These are phyloP conservation scores for Tillus elongatus DNA, from an alignment of 2,888 invertebrate genomes.

Conservation along the genomic window DNA sequence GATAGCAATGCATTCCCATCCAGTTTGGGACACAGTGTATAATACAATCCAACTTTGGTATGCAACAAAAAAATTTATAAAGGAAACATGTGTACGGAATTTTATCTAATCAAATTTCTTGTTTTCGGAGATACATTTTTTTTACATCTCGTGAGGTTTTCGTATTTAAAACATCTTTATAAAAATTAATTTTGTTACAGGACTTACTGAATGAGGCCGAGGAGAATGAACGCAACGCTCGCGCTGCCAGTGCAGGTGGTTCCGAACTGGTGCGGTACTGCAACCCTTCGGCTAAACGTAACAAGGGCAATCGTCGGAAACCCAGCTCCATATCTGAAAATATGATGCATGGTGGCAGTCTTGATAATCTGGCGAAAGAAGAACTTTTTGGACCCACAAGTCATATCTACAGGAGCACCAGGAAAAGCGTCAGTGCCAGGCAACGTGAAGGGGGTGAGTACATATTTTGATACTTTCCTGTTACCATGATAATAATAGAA, in stretches of 20 bases:
- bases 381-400: constrained; percentile 33
- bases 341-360: constrained; percentile 48
- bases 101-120: no score
- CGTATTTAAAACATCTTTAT: no score
- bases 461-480: constrained; percentile 1
- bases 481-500: no score
- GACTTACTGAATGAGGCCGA: constrained; percentile 69
- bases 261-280: constrained; percentile 40
- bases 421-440: constrained; percentile 37
- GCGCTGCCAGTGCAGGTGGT: constrained; percentile 46
- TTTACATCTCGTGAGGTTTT: no score
- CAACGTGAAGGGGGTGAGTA: constrained; percentile 55
- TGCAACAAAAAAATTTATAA: no score
- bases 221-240: constrained; percentile 58
- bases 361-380: constrained; percentile 50
- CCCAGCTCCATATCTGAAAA: constrained; percentile 45
- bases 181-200: constrained; percentile 46
- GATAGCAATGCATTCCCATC: no score
- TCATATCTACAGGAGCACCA: constrained; percentile 28
- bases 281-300: constrained; percentile 39
- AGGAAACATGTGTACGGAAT: no score
- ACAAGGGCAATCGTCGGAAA: constrained; percentile 39
- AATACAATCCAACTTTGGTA: no score
- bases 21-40: no score
- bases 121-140: no score